These are phyloP conservation scores for Spheniscus humboldti DNA, from an alignment of 2,797 vertebrate genomes.

Conservation along the genomic window DNA sequence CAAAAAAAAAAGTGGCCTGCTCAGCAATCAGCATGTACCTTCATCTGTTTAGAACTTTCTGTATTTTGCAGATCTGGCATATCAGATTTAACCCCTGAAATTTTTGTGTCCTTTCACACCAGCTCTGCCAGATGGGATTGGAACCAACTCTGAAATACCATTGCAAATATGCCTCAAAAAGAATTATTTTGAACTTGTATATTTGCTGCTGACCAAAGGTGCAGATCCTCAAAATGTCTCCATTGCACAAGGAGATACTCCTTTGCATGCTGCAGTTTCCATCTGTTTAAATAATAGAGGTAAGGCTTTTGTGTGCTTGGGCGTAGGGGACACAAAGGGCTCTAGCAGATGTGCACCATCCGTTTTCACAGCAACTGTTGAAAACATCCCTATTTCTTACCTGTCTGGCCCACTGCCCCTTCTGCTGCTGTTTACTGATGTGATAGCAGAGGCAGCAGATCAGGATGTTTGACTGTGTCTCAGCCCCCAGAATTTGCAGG, in stretches of 20 bases:
- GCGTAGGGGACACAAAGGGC: neutral
- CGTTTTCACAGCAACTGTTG: neutral
- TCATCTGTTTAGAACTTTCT: neutral
- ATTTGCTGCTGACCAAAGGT: slow-evolving; percentile 71
- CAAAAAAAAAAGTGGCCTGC: neutral
- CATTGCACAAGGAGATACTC: slow-evolving; percentile 70
- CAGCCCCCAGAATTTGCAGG: neutral
- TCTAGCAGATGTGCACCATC: neutral
- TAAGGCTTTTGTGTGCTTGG: neutral
- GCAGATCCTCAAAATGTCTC: slow-evolving; percentile 65
- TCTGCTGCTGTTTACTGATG: neutral
- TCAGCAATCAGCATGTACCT: neutral
- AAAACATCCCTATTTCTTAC: neutral
- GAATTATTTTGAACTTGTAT: slow-evolving; percentile 67
- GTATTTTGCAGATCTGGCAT: neutral
- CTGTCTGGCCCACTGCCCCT: neutral
- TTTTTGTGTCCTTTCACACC: neutral
- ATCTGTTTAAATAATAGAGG: slow-evolving; percentile 72
- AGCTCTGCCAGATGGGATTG: slow-evolving; percentile 69
- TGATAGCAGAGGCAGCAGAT: neutral
- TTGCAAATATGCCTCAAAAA: slow-evolving; percentile 65
- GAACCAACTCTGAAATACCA: slow-evolving; percentile 44
- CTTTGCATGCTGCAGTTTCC: slow-evolving; percentile 75
- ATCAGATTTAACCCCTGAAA: neutral
- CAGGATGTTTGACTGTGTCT: neutral